Evolutionary conservation across 2,113 vertebrate genomes (phyloP).

Genomic region (Chroicocephalus ridibundus): DNA sequence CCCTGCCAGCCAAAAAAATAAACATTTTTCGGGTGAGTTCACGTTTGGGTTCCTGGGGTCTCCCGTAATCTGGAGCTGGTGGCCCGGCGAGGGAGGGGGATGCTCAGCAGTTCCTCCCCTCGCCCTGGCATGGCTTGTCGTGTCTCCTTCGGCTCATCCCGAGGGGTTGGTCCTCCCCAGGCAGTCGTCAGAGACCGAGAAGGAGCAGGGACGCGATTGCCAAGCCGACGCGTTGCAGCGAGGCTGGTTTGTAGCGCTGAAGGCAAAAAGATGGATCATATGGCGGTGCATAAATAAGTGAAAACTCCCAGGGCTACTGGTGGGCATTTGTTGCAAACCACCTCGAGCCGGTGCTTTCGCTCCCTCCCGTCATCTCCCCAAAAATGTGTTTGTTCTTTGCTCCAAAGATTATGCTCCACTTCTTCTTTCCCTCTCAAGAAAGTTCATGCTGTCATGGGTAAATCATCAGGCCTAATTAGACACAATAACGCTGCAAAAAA

Average conservation of each 20-base stretch:
- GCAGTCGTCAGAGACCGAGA: neutral
- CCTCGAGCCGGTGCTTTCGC: neutral
- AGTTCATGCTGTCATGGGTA: constrained; percentile 71
- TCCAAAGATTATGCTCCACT: constrained; percentile 60
- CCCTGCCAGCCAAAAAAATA: neutral
- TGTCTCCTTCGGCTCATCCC: constrained; percentile 24
- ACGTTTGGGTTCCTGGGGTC: neutral
- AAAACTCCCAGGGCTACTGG: constrained; percentile 54
- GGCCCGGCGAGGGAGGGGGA: neutral
- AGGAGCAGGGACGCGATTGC: constrained; percentile 18
- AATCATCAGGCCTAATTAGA: constrained; percentile 76
- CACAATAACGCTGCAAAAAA: constrained; percentile 65
- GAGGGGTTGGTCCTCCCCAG: constrained; percentile 30
- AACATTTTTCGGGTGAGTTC: neutral
- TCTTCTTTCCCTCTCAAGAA: constrained; percentile 59
- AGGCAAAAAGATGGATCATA: constrained; percentile 65
- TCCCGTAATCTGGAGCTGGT: neutral
- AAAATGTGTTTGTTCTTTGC: constrained; percentile 51
- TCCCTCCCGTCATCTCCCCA: neutral
- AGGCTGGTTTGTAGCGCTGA: constrained; percentile 57
- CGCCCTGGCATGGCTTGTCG: constrained; percentile 8
- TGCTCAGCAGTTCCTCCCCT: neutral
- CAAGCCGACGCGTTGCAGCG: neutral
- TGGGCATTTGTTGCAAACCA: constrained; percentile 61
- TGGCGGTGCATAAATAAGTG: constrained; percentile 66